Conservation (phyloP, 30 jellyfish, hydroid and myxozoan genomes). For the Aurelia sp. region DNA sequence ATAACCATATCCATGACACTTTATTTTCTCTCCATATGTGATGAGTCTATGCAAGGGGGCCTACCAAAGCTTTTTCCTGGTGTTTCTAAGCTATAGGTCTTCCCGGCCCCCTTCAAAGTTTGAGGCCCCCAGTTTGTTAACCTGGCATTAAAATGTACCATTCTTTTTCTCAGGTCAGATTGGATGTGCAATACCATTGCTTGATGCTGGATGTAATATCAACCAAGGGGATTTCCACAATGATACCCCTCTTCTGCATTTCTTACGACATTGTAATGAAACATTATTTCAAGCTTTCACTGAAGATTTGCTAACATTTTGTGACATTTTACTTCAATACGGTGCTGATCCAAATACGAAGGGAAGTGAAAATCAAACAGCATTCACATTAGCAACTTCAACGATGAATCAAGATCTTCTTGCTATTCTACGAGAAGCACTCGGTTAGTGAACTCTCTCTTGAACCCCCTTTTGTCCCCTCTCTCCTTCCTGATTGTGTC, state of each 20-base stretch:
- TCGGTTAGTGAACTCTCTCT: slow-evolving; percentile 55
- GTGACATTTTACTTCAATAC: slow-evolving; percentile 72
- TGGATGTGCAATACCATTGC: slow-evolving; percentile 60
- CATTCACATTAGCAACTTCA: slow-evolving; percentile 56
- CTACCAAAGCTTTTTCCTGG: too few relatives aligned
- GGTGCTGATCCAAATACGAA: slow-evolving; percentile 62
- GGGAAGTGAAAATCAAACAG: slow-evolving; percentile 69
- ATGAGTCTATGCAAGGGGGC: too few relatives aligned
- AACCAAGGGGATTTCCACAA: slow-evolving; percentile 50
- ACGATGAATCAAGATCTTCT: slow-evolving; percentile 14
- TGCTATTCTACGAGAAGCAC: slow-evolving; percentile 37
- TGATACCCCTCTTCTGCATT: slow-evolving; percentile 68
- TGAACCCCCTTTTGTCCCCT: background rate
- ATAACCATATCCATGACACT: too few relatives aligned
- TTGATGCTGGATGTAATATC: slow-evolving; percentile 74
- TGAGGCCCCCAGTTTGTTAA: too few relatives aligned
- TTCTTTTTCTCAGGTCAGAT: slow-evolving; percentile 38
- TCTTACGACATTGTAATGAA: slow-evolving; percentile 59
- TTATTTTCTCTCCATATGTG: too few relatives aligned
- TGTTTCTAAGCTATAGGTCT: too few relatives aligned
- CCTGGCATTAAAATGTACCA: too few relatives aligned
- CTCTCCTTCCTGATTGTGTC: background rate
- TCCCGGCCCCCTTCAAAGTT: too few relatives aligned
- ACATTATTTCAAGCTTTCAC: slow-evolving; percentile 8
- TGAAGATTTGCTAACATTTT: slow-evolving; percentile 42